phyloP scores from a whole-genome alignment of 2,113 vertebrate species.

The Tragelaphus buxtoni region DNA sequence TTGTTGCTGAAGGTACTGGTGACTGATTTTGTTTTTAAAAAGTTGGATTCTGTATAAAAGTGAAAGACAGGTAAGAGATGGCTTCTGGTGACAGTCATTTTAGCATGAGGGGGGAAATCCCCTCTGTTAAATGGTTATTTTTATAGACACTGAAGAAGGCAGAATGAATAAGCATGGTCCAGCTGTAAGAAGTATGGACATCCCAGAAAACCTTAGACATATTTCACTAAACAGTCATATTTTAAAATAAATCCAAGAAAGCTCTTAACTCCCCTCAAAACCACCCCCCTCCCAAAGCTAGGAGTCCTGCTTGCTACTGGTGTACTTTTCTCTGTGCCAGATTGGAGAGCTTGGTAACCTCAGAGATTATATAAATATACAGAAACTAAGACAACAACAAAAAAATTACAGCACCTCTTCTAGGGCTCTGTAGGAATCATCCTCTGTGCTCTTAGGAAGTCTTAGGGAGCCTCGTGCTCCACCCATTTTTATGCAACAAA shows the following conservation, averaged over 20 bases:
- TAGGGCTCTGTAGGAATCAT: background rate
- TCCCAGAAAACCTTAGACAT: background rate
- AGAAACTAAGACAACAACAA: background rate
- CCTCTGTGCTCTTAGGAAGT: background rate
- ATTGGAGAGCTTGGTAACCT: background rate
- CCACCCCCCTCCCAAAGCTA: background rate
- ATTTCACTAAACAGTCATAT: background rate
- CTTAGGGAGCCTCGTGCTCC: background rate
- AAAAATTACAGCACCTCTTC: background rate
- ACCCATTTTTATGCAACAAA: background rate
- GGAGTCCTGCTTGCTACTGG: background rate
- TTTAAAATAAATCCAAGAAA: slow-evolving; percentile 11
- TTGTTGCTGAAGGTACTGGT: slow-evolving; percentile 19
- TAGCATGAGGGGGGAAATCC: background rate
- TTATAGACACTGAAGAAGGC: background rate
- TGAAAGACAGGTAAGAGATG: background rate
- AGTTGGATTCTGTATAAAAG: background rate
- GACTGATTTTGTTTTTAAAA: background rate
- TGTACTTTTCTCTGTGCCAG: background rate
- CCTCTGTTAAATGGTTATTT: background rate
- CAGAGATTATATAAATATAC: background rate
- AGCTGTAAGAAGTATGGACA: background rate
- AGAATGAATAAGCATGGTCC: background rate
- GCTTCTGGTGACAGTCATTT: background rate
- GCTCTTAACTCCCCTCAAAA: background rate